Evolutionary conservation across 2,888 invertebrate species (phyloP), one percentile per base, ranked within the genome.

Genomic region (Hirtodrosophila duncani): DNA sequence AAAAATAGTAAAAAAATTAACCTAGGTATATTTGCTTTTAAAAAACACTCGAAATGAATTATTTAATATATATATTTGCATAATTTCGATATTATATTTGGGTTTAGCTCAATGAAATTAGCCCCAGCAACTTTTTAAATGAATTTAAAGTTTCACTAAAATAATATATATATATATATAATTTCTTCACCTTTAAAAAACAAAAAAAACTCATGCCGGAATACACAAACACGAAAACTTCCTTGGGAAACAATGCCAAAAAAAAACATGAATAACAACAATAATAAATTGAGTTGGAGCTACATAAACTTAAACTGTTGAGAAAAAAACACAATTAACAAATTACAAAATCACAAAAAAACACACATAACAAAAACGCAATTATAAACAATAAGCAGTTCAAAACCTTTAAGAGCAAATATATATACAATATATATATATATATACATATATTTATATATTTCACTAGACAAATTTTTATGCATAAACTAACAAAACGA

Each of bases 361-460:
- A 71, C 63, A 71, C 68, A 65, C 66, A 58, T 55, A 24, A 70
- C 66, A 67, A 75, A 75, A 68, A 67, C 57, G 78, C 72, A 79
- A 75, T 75, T 79, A 80, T 72, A 75, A 75, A 79, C 70, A 79
- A 80, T 80, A 77, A 77, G 74, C 69, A 72, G 72, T 72, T 72
- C 53, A 67, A 69, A 65, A 46, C 49, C 51, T 58, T 63, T 45
- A 36, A 45, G 48, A 56, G 43, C 10, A 36, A 65, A 72, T 64
- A 62, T 67, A 34, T 30, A 48, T 71, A n/a, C n/a, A 65, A 71
- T 63, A 71, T 56, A 63, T 65, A 55, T 55, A 53, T 53, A 51
- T 53, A 56, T 34, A 60, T 39, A 55, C 44, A 55, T 61, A 61
- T 45, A 70, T 57, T 61, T 63, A 70, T 74, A 78, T 75, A 78